These are phyloP conservation scores for Frieseomelitta varia DNA, from an alignment of 1,140 invertebrate genomes.

Conservation along the genomic window DNA sequence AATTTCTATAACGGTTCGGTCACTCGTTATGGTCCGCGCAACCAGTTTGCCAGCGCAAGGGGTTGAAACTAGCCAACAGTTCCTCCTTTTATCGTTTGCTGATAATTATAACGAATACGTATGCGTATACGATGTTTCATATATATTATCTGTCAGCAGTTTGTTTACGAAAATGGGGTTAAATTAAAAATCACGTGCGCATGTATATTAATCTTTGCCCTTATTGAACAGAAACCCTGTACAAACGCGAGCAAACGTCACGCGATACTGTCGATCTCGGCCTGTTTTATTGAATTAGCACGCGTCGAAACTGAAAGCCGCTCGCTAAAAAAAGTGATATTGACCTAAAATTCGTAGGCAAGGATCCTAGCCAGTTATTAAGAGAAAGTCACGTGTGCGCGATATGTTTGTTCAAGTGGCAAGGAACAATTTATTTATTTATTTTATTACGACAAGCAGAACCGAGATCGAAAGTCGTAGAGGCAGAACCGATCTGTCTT, in stretches of 20 bases:
- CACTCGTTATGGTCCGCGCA: too few species aligned
- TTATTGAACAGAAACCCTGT: neutral
- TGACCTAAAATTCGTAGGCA: neutral
- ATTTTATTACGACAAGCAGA: neutral
- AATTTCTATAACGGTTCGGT: too few species aligned
- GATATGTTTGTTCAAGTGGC: neutral
- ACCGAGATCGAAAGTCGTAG: slow-evolving; percentile 32
- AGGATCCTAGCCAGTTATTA: neutral
- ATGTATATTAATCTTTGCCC: too few species aligned
- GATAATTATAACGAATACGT: too few species aligned
- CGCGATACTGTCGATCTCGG: neutral
- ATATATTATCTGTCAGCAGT: too few species aligned
- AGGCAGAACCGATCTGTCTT: slow-evolving; percentile 22
- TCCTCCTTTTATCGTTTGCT: too few species aligned
- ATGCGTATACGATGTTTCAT: too few species aligned
- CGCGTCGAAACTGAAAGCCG: neutral
- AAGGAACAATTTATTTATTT: slow-evolving; percentile 6
- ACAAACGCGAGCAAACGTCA: neutral
- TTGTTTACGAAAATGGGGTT: too few species aligned
- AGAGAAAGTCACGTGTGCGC: slow-evolving; percentile 19
- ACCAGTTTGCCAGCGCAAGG: too few species aligned
- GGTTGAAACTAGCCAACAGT: too few species aligned
- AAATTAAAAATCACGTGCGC: too few species aligned
- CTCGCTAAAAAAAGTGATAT: neutral
- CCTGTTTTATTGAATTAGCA: too few species aligned